Conservation (phyloP, 1,140 invertebrate genomes). For the Physella acuta region DNA sequence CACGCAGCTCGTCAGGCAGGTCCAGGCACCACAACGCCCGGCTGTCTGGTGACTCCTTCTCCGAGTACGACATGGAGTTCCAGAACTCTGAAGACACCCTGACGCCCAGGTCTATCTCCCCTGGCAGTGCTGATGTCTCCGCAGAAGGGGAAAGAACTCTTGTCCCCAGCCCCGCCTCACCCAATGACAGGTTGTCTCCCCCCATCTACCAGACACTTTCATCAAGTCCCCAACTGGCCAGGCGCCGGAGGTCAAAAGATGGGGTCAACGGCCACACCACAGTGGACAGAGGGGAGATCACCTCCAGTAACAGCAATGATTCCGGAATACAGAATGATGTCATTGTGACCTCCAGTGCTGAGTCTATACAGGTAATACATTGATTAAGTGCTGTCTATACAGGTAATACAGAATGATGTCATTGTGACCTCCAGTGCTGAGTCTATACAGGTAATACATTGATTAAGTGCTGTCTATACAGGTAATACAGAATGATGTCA, state of each 20-base stretch:
- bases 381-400: no score
- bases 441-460: constrained; percentile 51
- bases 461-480: no score
- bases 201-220: neutral
- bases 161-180: constrained; percentile 17
- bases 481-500: constrained; percentile 51
- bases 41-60: constrained; percentile 4
- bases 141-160: constrained; percentile 28
- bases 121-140: constrained; percentile 10
- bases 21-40: neutral
- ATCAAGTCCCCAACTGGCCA: neutral
- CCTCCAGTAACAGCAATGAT: constrained; percentile 54
- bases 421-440: constrained; percentile 48
- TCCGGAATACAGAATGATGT: constrained; percentile 52
- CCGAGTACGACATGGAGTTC: constrained; percentile 19
- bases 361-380: constrained; percentile 52
- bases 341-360: constrained; percentile 45
- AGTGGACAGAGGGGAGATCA: constrained; percentile 37
- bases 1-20: constrained; percentile 8
- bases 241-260: neutral
- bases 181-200: constrained; percentile 20
- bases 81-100: constrained; percentile 26
- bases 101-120: constrained; percentile 26
- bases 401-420: constrained; percentile 51
- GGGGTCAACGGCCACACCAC: neutral